Base-by-base conservation (phyloP, 2,888 invertebrate genomes). In the Aleiodes alternator region DNA sequence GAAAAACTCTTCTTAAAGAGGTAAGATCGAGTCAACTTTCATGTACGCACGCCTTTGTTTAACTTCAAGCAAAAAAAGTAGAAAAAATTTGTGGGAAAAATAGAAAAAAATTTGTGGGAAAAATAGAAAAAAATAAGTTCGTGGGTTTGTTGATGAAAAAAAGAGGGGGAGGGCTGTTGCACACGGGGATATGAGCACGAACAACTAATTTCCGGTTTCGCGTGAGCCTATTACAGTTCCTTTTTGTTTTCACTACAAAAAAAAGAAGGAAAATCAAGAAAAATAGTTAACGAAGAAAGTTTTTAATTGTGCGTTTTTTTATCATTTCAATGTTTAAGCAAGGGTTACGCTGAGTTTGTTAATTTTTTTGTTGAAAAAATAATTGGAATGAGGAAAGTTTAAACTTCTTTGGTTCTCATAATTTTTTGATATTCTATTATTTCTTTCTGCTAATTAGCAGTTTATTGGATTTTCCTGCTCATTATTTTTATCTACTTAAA, bases 1-100 rank as follows among this genome's bases (percentile, higher is more conserved):
- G 23, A 23, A 23, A 23, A 23, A 55, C 34, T 38, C 31, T 8
- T 69, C 73, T 73, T 73, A 73, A 73, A 73, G 73, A 7, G 73
- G 57, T 56, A 68, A 31, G 73, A 68, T 43, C 56, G 53, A 38
- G 51, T 23, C 43, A 38, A 7, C 43, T 61, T 64, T 4, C 50
- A 23, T 55, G 23, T 14, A 6, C 23, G n/a, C 8, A 43, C 34
- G 12, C 31, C 12, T 34, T 38, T 8, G 38, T 38, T 38, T 38
- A 7, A 8, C 38, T 3, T 38, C 38, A 38, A 38, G 8, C 8
- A 38, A 4, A 8, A 38, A 38, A 38, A 38, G 0, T 38, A 8
- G 38, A 38, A 38, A 38, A 7, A 38, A n/a, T 11, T 11, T 59
- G 38, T 11, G 56, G 43, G 38, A 55, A 38, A 38, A 38, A 7